phyloP scores from a whole-genome alignment of 2,888 invertebrate genomes.

The Automeris io region DNA sequence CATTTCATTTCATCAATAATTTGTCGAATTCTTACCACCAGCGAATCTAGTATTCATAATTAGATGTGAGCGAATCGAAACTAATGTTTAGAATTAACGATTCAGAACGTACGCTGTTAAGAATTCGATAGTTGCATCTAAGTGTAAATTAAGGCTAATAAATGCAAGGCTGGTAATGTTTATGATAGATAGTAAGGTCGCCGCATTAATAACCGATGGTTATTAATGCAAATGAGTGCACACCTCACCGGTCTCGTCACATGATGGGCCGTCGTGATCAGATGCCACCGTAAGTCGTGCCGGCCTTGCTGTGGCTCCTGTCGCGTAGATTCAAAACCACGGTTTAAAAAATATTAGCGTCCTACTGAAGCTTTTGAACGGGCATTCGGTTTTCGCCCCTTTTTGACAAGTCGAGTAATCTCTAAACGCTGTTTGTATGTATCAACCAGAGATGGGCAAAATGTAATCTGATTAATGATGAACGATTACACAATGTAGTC shows the following conservation, averaged over 20 bases:
- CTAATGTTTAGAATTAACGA: not conserved
- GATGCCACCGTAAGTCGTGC: slow-evolving; percentile 19
- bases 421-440: no score
- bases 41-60: no score
- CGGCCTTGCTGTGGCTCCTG: slow-evolving; percentile 18
- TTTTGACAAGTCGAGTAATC: no score
- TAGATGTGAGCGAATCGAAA: no score
- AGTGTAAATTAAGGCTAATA: slow-evolving; percentile 19
- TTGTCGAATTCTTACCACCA: no score
- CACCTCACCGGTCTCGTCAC: slow-evolving; percentile 28
- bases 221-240: slow-evolving; percentile 42
- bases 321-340: not conserved
- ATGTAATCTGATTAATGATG: no score
- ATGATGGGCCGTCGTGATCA: slow-evolving; percentile 21
- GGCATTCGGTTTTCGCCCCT: no score
- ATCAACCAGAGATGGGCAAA: no score
- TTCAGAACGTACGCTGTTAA: not conserved
- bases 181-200: slow-evolving; percentile 39
- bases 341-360: no score
- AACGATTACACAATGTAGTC: no score
- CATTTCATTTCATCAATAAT: no score
- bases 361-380: no score
- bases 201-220: slow-evolving; percentile 38
- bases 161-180: slow-evolving; percentile 16
- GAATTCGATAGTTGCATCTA: not conserved